Evolutionary conservation across 2,888 invertebrate species (phyloP), one percentile per base, ranked within the genome.

Genomic region (Drosophila recens): DNA sequence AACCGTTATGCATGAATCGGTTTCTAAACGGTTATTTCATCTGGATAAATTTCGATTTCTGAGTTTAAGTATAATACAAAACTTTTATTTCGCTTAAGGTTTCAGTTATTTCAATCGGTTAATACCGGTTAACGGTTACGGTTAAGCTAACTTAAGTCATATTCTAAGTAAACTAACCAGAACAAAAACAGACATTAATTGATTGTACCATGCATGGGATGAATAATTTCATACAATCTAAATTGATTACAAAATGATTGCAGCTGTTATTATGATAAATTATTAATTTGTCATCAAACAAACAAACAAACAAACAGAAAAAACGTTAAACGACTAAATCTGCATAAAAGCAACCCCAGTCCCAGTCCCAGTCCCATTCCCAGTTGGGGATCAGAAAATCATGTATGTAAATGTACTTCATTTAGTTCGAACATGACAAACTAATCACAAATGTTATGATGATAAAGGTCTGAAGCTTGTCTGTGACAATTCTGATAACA

Each of bases 391-490:
- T 53, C 45, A 42, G 20, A 78, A 78, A 77, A 77, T 79, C 79
- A 57, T 79, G 27, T 27, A 27, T 79, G 27, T 27, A 5, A 27
- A 27, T 27, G 77, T 77, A 64, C 51, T 45, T 67, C 64, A 52
- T 57, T 74, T 71, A 74, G 76, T 73, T 78, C 42, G 75, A 82
- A 84, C 84, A 90, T 82, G 87, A 90, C 89, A 88, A 90, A 82
- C 84, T 90, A 88, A 90, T 89, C 88, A 86, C 77, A 89, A 89
- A 82, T 89, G 86, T 89, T 87, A 64, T 72, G 76, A 86, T 86
- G 78, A 86, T 86, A 82, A 79, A 82, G 64, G 17, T 27, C 20
- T 23, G 36, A 52, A 34, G 52, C 48, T 43, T 56, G 56, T 52
- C 67, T 52, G 40, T 70, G 77, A 79, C 66, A 78, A 53, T 56